Evolutionary conservation across 2,888 invertebrate species (phyloP).

Genomic region (Malthinus flaveolus): DNA sequence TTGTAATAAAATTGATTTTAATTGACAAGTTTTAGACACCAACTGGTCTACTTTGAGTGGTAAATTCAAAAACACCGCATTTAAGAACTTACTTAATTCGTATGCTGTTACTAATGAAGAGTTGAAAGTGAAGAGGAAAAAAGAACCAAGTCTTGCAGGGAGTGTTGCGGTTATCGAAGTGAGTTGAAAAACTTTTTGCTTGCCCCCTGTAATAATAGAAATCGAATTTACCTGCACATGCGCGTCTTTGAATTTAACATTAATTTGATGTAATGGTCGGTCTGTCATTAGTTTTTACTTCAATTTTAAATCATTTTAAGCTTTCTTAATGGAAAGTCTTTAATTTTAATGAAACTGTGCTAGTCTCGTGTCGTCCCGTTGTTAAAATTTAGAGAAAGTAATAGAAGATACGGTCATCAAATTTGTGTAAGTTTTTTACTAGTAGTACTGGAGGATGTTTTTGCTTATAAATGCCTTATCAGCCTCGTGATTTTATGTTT

Average conservation of each 20-base stretch:
- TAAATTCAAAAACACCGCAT: slow-evolving; percentile 50
- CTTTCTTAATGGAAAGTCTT: no score
- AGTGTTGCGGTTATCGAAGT: slow-evolving; percentile 46
- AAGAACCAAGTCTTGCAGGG: slow-evolving; percentile 48
- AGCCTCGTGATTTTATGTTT: no score
- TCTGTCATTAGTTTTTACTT: no score
- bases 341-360: no score
- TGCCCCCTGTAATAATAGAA: not conserved
- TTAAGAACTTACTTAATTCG: slow-evolving; percentile 56
- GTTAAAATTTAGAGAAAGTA: no score
- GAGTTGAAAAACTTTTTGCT: slow-evolving; percentile 5
- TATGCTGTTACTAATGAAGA: slow-evolving; percentile 56
- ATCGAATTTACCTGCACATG: not conserved
- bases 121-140: slow-evolving; percentile 53
- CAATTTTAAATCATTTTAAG: no score
- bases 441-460: no score
- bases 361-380: no score
- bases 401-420: no score
- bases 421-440: no score
- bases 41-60: slow-evolving; percentile 52
- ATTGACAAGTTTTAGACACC: slow-evolving; percentile 43
- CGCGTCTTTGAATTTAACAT: not conserved
- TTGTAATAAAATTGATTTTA: not conserved
- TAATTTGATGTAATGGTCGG: no score
- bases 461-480: no score